Evolutionary conservation across 2,888 invertebrate genomes (phyloP), one percentile per base, ranked within the genome.

Genomic region (Lycocerus yunnanus): DNA sequence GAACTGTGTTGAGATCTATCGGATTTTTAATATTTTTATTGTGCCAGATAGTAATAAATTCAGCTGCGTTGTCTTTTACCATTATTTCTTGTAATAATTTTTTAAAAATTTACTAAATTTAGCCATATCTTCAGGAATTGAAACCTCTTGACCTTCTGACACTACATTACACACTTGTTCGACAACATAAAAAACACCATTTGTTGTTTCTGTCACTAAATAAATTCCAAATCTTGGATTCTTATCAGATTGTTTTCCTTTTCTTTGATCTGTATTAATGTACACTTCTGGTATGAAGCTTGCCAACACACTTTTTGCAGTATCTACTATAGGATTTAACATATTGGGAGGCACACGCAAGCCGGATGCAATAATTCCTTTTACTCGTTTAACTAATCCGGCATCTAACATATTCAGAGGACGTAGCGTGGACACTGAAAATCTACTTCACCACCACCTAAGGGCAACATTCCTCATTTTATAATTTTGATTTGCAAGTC

Each of bases 241-340:
- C 85, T 94, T 96, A 76, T 98, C 98, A 5, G 97, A 94, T 79
- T 93, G 92, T 73, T 93, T 91, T 0, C 98, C 97, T 83, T 94
- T 94, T 80, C 94, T 92, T 85, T 97, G 97, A 88, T 99, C 99
- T 0, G 96, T 95, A 83, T 95, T 94, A 78, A 99, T 96, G 85
- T 96, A 99, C 72, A 99, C 94, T 85, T 99, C 99, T 0, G 98
- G 96, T 13, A 99, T 86, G 85, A 96, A 98, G 76, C 97, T 94
- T 3, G 97, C 89, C 87, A 99, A 91, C 8, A 96, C 91, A 85
- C 95, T 95, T 88, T 99, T 98, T 1, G 98, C 95, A 5, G 96
- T 89, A 79, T 98, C 97, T 0, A 99, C 95, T 79, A 98, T 93
- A 80, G 99, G 90, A 86, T 97, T 98, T 0, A 96, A 94, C 85